Base-by-base conservation (phyloP, 2,797 vertebrate genomes). In the Muscicapa comitata region DNA sequence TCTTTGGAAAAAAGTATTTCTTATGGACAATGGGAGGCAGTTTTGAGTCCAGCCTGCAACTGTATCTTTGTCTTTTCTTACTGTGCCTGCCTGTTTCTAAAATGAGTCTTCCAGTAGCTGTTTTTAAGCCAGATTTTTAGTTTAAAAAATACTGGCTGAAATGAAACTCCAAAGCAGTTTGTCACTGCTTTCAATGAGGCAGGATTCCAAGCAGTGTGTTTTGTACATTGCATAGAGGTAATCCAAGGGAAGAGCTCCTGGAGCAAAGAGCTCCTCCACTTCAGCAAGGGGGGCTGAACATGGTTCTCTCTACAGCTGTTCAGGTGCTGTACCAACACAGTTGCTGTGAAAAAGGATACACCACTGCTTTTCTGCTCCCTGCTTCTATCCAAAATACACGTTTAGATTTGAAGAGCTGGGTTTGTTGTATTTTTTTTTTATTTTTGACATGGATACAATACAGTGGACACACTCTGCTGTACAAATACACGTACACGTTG, bases 391-490 rank as follows among this genome's bases (percentile, higher is more conserved):
- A 3, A 65, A 96, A 84, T 11, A 12, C 17, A 25, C 0, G 8
- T 61, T 92, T 59, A 82, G 37, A 62, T 85, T 43, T 54, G 21
- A 77, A 72, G 80, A 86, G 25, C 20, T 87, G 58, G 9, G 43
- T 94, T 93, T 92, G 76, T 96, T 93, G 77, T 71, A 91, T 19
- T 40, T 51, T 51, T 51, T n/a, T 88, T 97, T 97, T 97, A 97
- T 97, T 98, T 96, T 96, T 93, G 66, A 89, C 93, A 81, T n/a
- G 45, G 78, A 70, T 97, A 97, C 96, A 95, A 96, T 97, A 85
- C 90, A 94, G 55, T 88, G 94, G 84, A 96, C 85, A 84, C 54
- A 43, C 73, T 93, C 75, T 95, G 84, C 65, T 91, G 87, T 91
- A 97, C 93, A 95, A 93, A 94, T 88, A 86, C 74, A 87, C 82